Evolutionary conservation across 2,113 vertebrate species (phyloP).

Genomic region (Actenoides hombroni): DNA sequence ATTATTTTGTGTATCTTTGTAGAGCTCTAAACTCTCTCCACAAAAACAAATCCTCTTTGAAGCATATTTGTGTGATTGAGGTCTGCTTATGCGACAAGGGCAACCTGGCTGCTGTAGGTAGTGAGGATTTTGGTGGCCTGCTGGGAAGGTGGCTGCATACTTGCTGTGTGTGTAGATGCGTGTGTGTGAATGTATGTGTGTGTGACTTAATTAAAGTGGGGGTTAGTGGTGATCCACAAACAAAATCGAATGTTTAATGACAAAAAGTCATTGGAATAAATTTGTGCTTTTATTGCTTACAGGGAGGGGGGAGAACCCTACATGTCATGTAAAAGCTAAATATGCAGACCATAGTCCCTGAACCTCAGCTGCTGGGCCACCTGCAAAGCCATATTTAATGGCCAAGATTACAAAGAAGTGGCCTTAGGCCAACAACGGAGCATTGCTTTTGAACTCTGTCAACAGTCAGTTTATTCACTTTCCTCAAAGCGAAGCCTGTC

Average conservation of each 20-base stretch:
- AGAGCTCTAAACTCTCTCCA: conserved; percentile 3
- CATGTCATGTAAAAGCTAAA: conserved; percentile 72
- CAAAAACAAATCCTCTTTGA: conserved; percentile 58
- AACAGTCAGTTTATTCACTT: conserved; percentile 80
- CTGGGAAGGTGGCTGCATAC: conserved; percentile 28
- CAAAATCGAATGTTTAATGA: conserved; percentile 59
- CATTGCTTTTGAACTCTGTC: conserved; percentile 80
- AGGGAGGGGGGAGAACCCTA: conserved; percentile 58
- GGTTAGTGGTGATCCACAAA: conserved; percentile 54
- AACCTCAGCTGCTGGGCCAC: conserved; percentile 75
- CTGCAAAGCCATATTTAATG: conserved; percentile 81
- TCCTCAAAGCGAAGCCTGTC: conserved; percentile 73
- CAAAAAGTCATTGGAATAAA: conserved; percentile 70
- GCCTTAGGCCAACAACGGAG: conserved; percentile 76
- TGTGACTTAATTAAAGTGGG: conserved; percentile 13
- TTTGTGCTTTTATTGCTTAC: conserved; percentile 70
- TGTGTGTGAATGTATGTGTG: neutral
- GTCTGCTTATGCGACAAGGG: conserved; percentile 52
- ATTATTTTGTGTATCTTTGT: neutral
- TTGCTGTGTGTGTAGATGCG: neutral
- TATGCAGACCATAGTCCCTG: conserved; percentile 77
- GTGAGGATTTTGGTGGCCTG: conserved; percentile 35
- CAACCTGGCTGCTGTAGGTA: conserved; percentile 10
- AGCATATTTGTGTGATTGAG: conserved; percentile 40
- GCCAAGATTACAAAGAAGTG: conserved; percentile 79